These are phyloP conservation scores for Anser cygnoides DNA, from an alignment of 2,113 vertebrate species.

Conservation along the genomic window DNA sequence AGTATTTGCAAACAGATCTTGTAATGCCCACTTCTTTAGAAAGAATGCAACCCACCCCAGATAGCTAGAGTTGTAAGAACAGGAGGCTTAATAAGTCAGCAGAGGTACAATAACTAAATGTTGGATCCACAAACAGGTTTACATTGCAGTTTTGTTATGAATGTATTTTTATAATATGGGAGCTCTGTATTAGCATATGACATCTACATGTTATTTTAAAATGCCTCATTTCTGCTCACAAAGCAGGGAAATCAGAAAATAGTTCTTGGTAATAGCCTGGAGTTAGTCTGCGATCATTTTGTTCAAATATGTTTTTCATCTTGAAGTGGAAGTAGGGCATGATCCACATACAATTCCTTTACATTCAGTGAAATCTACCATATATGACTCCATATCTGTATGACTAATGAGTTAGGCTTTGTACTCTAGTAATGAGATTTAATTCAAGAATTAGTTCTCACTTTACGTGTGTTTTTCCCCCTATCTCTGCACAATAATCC, in stretches of 20 bases:
- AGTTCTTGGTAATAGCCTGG: not conserved
- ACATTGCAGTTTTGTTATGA: not conserved
- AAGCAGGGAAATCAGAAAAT: not conserved
- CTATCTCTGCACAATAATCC: not conserved
- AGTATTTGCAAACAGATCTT: not conserved
- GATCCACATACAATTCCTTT: not conserved
- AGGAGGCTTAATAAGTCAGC: not conserved
- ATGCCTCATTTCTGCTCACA: not conserved
- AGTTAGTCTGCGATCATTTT: not conserved
- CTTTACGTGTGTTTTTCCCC: fast-evolving
- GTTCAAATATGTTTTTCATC: not conserved
- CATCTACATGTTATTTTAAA: not conserved
- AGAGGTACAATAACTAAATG: not conserved
- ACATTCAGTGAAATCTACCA: not conserved
- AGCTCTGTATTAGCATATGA: not conserved
- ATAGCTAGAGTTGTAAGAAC: not conserved
- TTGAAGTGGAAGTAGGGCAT: not conserved
- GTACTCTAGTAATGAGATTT: not conserved
- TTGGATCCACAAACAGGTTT: not conserved
- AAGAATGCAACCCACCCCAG: not conserved
- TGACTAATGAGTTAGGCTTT: not conserved
- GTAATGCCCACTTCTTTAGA: not conserved
- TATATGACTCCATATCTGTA: not conserved
- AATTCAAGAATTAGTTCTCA: not conserved
- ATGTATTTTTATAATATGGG: not conserved